phyloP scores from a whole-genome alignment of 2,797 vertebrate species.

The Poliocrania exsul region DNA sequence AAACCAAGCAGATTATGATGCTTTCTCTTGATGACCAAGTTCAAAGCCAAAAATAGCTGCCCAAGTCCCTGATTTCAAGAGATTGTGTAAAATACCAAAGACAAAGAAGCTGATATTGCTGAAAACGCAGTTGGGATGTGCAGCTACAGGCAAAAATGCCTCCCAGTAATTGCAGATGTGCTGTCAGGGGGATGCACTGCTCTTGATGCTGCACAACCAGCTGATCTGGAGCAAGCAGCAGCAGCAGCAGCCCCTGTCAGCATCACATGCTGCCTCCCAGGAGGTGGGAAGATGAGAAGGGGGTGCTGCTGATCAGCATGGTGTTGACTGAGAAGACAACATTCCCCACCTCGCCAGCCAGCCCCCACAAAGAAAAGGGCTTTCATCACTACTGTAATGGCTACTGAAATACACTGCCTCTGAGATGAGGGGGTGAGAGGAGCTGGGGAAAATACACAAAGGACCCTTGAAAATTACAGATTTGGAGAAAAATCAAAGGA shows the following conservation, averaged over 20 bases:
- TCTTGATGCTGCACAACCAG: background rate
- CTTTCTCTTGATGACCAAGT: background rate
- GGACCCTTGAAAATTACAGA: background rate
- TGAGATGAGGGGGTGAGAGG: accelerated
- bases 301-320: background rate
- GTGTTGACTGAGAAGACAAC: background rate
- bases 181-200: accelerated
- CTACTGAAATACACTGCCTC: background rate
- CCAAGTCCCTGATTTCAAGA: background rate
- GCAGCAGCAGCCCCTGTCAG: background rate
- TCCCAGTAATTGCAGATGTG: background rate
- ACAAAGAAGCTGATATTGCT: background rate
- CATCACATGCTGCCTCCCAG: background rate
- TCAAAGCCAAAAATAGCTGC: background rate
- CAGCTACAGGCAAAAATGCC: background rate
- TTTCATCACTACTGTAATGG: background rate
- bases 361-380: background rate
- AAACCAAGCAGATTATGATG: accelerated
- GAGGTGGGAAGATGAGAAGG: background rate
- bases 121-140: background rate
- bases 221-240: background rate
- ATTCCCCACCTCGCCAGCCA: accelerated
- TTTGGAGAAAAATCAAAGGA: background rate
- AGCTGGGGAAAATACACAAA: background rate
- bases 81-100: background rate